phyloP scores from a whole-genome alignment of 2,888 invertebrate genomes.

The Lasius platythorax region DNA sequence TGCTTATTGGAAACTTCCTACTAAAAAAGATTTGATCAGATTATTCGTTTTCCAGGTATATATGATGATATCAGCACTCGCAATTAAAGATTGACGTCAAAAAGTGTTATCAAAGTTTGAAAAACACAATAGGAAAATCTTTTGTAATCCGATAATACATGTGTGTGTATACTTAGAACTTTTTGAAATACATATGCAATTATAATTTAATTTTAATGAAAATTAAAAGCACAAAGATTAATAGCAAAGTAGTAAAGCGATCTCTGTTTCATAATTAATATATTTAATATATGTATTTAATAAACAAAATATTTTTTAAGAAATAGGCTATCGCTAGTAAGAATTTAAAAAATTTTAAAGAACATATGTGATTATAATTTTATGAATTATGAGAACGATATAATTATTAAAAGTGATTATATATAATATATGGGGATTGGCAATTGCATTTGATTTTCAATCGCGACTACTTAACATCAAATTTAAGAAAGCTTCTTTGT shows the following conservation, averaged over 20 bases:
- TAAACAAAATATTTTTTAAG: neutral
- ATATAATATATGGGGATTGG: neutral
- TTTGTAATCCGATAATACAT: no score
- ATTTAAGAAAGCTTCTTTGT: neutral
- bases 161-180: neutral
- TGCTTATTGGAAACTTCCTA: slow-evolving; percentile 1
- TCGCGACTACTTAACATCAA: neutral
- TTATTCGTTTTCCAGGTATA: neutral
- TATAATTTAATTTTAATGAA: neutral
- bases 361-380: neutral
- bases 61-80: neutral
- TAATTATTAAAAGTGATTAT: neutral
- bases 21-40: neutral
- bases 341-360: neutral
- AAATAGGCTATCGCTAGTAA: neutral
- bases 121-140: neutral
- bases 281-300: neutral
- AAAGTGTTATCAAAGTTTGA: neutral
- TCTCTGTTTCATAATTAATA: neutral
- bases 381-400: neutral
- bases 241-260: neutral
- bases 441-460: neutral
- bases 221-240: neutral
- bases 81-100: slow-evolving; percentile 23
- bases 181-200: neutral